A percentile compares a stretch with the other conserved stretches of the same genome.
Conservation (phyloP, 2,113 vertebrate species). For the Microcebus murinus region DNA sequence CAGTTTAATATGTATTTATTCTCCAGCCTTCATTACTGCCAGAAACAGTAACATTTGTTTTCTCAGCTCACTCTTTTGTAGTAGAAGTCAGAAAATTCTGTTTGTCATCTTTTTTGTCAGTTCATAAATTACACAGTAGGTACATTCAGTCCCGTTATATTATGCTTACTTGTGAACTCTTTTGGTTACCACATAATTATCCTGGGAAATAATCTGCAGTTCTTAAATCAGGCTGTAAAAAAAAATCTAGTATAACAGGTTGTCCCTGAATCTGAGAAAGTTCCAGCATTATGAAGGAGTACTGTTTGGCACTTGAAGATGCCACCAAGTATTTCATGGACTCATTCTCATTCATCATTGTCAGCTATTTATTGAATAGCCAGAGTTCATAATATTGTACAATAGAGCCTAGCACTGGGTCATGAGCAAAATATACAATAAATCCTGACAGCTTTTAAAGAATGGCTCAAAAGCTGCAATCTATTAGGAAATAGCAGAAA, state of each 20-base stretch:
- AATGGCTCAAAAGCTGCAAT: not conserved
- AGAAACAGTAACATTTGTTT: not conserved
- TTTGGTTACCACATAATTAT: constrained; percentile 15
- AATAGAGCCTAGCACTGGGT: not conserved
- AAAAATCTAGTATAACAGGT: constrained; percentile 21
- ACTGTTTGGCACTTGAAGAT: constrained; percentile 1
- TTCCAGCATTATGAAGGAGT: not conserved
- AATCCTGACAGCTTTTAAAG: constrained; percentile 32
- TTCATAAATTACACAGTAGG: constrained; percentile 36
- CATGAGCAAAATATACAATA: constrained; percentile 17
- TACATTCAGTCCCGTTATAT: not conserved
- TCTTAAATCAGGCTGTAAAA: constrained; percentile 31
- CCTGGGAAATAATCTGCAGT: constrained; percentile 2
- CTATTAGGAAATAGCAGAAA: constrained; percentile 32
- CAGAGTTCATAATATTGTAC: constrained; percentile 38
- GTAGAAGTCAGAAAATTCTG: not conserved
- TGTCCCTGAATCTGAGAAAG: not conserved
- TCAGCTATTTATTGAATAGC: constrained; percentile 29
- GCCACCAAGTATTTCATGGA: not conserved
- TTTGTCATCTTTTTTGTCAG: not conserved
- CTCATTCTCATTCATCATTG: not conserved
- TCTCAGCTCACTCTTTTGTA: not conserved
- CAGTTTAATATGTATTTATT: constrained; percentile 17
- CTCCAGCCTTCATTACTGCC: not conserved
- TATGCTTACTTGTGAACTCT: not conserved